phyloP scores from a whole-genome alignment of 2,797 vertebrate species.

The Poecile montanus region DNA sequence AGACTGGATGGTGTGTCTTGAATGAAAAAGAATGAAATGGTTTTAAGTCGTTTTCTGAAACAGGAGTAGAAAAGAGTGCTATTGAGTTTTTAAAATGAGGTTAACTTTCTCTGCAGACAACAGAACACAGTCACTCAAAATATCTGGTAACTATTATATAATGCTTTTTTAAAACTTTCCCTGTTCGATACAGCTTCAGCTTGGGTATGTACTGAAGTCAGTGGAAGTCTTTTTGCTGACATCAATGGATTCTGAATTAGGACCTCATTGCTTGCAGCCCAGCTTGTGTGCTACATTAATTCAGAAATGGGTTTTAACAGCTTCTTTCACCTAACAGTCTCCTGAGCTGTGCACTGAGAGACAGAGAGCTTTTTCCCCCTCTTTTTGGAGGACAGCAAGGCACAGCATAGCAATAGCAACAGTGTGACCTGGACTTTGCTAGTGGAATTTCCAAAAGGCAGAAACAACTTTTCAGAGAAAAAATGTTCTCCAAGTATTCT shows the following conservation, averaged over 20 bases:
- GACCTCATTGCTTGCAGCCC: not conserved
- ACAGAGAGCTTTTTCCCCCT: not conserved
- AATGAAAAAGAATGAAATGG: constrained; percentile 4
- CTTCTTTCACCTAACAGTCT: constrained; percentile 9
- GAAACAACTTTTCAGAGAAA: not conserved
- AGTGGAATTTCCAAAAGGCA: not conserved
- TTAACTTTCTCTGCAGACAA: constrained; percentile 28
- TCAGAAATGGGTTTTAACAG: not conserved
- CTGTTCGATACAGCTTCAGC: not conserved
- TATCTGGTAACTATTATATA: not conserved
- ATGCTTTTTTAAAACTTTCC: not conserved
- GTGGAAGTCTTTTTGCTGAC: not conserved
- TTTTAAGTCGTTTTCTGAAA: constrained; percentile 33
- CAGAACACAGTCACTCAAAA: constrained; percentile 23
- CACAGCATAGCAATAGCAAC: not conserved
- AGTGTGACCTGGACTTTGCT: not conserved
- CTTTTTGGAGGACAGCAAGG: not conserved
- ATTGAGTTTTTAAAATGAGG: not conserved
- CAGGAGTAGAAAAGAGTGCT: not conserved
- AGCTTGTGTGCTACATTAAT: constrained; percentile 25
- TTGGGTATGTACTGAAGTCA: constrained; percentile 19
- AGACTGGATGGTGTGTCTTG: not conserved
- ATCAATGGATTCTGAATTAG: constrained; percentile 10
- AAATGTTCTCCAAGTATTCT: not conserved
- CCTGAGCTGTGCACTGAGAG: not conserved